Conservation (phyloP, 2,113 vertebrate species). For the Macaca mulatta region DNA sequence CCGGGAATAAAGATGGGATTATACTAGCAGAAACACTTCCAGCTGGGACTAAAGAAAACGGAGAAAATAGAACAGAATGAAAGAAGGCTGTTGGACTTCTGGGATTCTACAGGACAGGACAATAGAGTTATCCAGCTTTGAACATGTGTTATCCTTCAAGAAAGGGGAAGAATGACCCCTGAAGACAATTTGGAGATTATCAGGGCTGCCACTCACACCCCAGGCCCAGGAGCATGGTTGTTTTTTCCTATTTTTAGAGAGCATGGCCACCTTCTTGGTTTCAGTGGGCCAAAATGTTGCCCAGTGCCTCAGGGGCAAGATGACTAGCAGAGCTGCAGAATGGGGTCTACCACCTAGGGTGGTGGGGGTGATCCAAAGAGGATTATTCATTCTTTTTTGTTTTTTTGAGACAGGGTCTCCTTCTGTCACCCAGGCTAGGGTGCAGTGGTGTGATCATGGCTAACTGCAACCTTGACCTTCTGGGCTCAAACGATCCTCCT, state of each 20-base stretch:
- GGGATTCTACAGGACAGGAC: background rate
- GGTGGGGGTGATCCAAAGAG: background rate
- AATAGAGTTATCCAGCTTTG: background rate
- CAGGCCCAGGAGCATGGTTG: background rate
- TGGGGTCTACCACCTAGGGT: background rate
- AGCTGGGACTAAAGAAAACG: background rate
- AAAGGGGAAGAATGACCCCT: background rate
- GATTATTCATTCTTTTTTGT: background rate
- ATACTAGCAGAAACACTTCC: background rate
- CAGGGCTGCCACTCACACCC: background rate
- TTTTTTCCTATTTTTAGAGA: background rate
- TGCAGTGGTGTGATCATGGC: background rate
- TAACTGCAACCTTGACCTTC: background rate
- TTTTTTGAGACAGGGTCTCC: background rate
- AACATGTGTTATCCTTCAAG: background rate
- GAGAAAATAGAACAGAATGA: background rate
- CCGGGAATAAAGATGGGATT: background rate
- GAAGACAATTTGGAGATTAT: background rate
- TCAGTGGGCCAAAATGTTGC: background rate
- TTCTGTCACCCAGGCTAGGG: background rate
- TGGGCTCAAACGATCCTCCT: background rate
- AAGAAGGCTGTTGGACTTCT: background rate
- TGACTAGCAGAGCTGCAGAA: background rate
- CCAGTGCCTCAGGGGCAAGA: background rate
- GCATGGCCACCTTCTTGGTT: background rate